phyloP scores from a whole-genome alignment of 2,113 vertebrate species.

The Pithys albifrons region DNA sequence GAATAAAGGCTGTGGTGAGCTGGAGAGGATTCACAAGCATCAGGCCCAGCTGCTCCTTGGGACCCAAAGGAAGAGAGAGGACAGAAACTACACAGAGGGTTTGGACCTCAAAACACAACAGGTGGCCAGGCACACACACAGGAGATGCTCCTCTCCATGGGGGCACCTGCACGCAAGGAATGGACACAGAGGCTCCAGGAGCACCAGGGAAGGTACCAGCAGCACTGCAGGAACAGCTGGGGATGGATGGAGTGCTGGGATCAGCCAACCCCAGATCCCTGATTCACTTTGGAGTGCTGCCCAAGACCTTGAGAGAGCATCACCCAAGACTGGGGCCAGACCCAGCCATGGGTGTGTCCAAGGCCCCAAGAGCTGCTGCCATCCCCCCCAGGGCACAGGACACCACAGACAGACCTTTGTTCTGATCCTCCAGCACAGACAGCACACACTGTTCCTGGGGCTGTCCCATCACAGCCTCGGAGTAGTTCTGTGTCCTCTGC shows the following conservation, averaged over 20 bases:
- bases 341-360: fast-evolving
- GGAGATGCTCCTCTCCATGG: neutral
- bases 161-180: fast-evolving
- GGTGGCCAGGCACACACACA: fast-evolving
- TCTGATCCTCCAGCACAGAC: fast-evolving
- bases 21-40: neutral
- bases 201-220: neutral
- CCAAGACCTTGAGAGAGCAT: neutral
- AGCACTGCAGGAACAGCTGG: neutral
- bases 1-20: neutral
- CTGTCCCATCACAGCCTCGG: neutral
- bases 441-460: fast-evolving
- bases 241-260: fast-evolving
- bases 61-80: neutral
- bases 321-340: neutral
- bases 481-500: neutral
- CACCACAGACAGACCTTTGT: fast-evolving
- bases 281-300: neutral
- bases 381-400: neutral
- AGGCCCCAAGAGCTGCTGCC: neutral
- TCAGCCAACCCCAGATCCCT: neutral
- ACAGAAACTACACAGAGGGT: fast-evolving
- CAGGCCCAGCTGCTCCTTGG: neutral
- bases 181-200: neutral
- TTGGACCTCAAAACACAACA: neutral